Conservation (phyloP, 2,888 invertebrate species). For the Chalcis sispes region DNA sequence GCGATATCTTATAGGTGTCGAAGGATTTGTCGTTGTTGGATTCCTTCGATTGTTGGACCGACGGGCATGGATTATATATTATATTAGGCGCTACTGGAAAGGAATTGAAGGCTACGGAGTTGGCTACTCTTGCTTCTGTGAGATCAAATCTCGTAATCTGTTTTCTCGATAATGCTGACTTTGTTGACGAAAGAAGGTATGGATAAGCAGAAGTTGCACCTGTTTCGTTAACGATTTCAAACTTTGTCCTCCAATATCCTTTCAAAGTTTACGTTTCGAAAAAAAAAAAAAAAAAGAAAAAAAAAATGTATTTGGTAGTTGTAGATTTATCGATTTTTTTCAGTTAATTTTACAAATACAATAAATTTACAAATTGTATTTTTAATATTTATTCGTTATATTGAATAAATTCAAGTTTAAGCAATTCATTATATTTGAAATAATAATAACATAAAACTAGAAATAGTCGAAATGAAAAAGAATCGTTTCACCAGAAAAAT, state of each 20-base stretch:
- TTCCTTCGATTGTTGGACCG: no score
- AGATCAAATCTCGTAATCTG: conserved; percentile 61
- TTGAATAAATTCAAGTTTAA: no score
- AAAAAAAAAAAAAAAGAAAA: no score
- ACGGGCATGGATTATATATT: conserved; percentile 19
- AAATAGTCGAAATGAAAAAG: no score
- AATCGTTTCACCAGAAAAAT: no score
- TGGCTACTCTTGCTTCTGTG: not conserved
- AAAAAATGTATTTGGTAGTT: no score
- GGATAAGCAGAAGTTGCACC: conserved; percentile 19
- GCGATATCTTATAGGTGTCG: conserved; percentile 30
- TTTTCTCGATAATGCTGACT: conserved; percentile 70
- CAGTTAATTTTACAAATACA: not conserved
- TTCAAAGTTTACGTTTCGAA: no score
- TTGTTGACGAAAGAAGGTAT: conserved; percentile 63
- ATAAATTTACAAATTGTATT: no score
- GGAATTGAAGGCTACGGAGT: not conserved
- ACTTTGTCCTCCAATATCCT: no score
- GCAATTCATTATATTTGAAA: no score
- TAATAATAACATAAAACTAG: no score
- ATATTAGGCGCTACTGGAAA: not conserved
- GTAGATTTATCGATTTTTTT: not conserved
- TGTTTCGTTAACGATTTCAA: conserved; percentile 28
- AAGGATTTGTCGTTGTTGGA: conserved; percentile 29
- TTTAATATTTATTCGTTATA: no score